Conservation (phyloP, 2,113 vertebrate species). For the Dolichotis patagonum region DNA sequence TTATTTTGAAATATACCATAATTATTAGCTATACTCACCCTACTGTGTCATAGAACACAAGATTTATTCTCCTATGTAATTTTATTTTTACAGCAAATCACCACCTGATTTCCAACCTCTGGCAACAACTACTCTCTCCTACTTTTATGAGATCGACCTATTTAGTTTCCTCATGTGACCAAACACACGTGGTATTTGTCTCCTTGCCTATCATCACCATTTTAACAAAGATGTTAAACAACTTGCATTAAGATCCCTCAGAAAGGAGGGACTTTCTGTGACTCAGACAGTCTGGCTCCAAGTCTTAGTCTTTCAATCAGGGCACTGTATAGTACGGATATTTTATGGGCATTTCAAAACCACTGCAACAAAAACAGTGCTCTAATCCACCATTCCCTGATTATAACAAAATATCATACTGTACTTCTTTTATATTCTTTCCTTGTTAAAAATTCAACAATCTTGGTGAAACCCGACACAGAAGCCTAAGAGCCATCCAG, state of each 20-base stretch:
- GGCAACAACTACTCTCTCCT: not conserved
- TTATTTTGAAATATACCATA: not conserved
- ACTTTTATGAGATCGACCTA: not conserved
- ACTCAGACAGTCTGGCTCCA: not conserved
- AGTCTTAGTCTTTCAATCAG: not conserved
- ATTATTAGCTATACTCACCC: not conserved
- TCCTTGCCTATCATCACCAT: not conserved
- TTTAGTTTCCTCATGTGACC: not conserved
- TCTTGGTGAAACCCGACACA: not conserved
- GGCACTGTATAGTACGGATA: not conserved
- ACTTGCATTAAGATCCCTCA: not conserved
- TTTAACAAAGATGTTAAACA: not conserved
- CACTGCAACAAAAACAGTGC: not conserved
- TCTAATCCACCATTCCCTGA: not conserved
- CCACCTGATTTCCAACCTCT: not conserved
- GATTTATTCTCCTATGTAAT: not conserved
- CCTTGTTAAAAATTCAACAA: not conserved
- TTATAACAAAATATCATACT: not conserved
- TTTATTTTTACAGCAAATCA: not conserved
- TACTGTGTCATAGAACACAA: not conserved
- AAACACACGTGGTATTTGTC: not conserved
- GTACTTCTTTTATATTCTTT: not conserved
- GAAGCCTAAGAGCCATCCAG: not conserved
- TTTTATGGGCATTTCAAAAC: not conserved
- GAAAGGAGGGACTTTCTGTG: not conserved